Conservation (phyloP, 2,113 vertebrate species). For the Pachycephala philippinensis region DNA sequence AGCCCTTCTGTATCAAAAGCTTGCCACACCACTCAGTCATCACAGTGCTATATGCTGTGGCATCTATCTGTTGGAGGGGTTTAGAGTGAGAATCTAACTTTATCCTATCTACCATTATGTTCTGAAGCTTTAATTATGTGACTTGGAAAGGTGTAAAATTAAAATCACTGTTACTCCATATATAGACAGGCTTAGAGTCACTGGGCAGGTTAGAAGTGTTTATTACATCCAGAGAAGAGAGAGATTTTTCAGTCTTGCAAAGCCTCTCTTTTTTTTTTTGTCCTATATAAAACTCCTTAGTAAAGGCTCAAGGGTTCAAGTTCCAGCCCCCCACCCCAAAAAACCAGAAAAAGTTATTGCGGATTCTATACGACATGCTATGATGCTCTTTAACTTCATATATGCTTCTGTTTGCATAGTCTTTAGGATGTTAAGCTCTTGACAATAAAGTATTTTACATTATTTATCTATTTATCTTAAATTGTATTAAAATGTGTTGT, state of each 20-base stretch:
- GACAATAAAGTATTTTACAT: background rate
- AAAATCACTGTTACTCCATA: background rate
- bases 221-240: background rate
- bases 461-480: background rate
- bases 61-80: background rate
- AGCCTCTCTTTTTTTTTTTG: background rate
- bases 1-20: background rate
- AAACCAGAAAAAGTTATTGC: background rate
- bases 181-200: background rate
- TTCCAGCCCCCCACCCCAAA: fast-evolving
- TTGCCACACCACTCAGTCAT: background rate
- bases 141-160: background rate
- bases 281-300: background rate
- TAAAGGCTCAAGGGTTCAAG: background rate
- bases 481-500: background rate
- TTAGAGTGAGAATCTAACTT: background rate
- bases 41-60: too few relatives aligned
- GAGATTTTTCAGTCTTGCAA: background rate
- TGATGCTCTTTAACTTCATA: background rate
- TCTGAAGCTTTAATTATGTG: background rate
- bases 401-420: background rate
- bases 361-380: background rate
- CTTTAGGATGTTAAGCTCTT: background rate
- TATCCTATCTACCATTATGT: background rate
- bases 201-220: background rate